These are phyloP conservation scores for Stenodema calcarata DNA, from an alignment of 2,888 invertebrate genomes.

Conservation along the genomic window DNA sequence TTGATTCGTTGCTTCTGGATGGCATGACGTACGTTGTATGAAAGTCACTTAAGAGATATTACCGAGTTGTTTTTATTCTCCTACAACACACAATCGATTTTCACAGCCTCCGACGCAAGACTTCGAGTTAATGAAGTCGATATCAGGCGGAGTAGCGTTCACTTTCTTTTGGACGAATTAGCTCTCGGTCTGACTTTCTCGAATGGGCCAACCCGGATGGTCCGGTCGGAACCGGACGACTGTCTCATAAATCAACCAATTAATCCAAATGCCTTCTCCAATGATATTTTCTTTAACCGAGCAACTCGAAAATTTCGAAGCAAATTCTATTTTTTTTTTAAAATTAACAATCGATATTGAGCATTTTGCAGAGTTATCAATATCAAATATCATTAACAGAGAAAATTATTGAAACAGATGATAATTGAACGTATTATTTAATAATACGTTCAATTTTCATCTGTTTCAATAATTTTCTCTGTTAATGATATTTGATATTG, in stretches of 20 bases:
- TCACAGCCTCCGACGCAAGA: background rate
- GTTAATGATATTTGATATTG: no score
- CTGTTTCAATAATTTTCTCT: no score
- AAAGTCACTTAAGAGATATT: background rate
- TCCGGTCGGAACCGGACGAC: background rate
- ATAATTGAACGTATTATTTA: no score
- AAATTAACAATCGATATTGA: no score
- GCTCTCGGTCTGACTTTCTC: background rate
- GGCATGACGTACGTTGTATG: background rate
- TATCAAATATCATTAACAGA: no score
- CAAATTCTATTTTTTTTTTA: no score
- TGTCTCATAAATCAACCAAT: background rate
- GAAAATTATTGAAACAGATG: no score
- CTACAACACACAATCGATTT: background rate
- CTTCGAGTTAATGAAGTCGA: background rate
- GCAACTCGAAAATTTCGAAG: no score
- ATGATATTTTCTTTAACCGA: background rate
- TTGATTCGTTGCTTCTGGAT: no score
- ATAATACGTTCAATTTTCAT: no score
- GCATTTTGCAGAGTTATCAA: no score
- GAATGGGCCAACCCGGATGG: background rate
- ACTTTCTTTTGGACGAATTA: background rate
- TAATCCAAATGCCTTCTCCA: background rate
- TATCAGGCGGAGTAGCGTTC: background rate
- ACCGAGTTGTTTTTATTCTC: background rate